Evolutionary conservation across 2,113 vertebrate species (phyloP).

Genomic region (Nymphicus hollandicus): DNA sequence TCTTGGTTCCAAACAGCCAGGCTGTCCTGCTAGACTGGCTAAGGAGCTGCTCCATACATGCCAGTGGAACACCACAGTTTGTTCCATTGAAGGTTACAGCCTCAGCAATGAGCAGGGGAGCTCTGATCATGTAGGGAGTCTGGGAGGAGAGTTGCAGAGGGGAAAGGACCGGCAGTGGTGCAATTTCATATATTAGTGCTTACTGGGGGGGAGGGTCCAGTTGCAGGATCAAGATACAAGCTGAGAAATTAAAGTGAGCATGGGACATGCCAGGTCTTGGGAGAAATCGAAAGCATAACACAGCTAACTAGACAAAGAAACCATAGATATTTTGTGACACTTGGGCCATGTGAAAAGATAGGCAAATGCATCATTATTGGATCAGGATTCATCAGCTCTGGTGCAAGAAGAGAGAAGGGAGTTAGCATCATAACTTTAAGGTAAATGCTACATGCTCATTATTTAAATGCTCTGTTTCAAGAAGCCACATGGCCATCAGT

Average conservation of each 20-base stretch:
- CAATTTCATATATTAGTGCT: neutral
- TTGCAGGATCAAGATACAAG: neutral
- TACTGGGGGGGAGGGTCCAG: fast-evolving
- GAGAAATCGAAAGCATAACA: neutral
- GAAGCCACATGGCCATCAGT: neutral
- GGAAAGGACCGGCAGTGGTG: neutral
- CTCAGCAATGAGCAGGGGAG: neutral
- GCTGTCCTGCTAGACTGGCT: neutral
- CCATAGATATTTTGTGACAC: neutral
- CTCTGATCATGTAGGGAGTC: neutral
- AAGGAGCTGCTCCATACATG: fast-evolving
- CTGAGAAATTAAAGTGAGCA: neutral
- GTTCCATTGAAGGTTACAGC: neutral
- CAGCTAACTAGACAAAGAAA: neutral
- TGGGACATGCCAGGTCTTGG: neutral
- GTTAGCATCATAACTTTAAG: neutral
- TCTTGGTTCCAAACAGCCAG: neutral
- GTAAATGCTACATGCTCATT: neutral
- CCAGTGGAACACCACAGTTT: neutral
- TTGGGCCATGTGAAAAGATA: neutral
- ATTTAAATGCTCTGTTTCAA: neutral
- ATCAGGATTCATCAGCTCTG: neutral
- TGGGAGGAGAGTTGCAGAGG: neutral
- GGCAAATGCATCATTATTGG: neutral
- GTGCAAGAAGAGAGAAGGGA: neutral